Base-by-base conservation (phyloP, 2,797 vertebrate species). In the Hylomyscus alleni region DNA sequence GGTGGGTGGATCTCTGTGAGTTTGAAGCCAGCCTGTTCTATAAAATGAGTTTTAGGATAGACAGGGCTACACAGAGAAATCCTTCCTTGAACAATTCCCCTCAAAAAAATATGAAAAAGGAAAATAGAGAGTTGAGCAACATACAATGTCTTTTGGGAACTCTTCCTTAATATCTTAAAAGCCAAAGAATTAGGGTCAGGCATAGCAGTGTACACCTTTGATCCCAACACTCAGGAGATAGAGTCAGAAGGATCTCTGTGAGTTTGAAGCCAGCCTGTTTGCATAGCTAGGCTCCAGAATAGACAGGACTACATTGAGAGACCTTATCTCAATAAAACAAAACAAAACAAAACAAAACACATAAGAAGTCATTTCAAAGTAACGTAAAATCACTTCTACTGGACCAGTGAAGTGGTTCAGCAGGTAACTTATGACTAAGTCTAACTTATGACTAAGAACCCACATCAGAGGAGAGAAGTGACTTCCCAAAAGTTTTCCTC, bases 131-230 rank as follows among this genome's bases (percentile, higher is more conserved):
- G 34, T 67, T 91, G 62, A 72, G 40, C 77, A 90, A 76, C 12
- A 34, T 82, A 81, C 69, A 75, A 10, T 65, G 56, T 83, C 83
- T 93, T 90, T 94, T 94, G 34, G 94, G 58, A 37, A 86, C n/a
- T 50, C 26, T 65, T 81, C 54, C 47, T 75, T 81, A 37, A 2
- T 65, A 58, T 56, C 69, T 90, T 95, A 56, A 92, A 40, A 85
- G 47, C 9, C 34, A 3, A 84, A 47, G 19, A 47, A 65, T 15
- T 65, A 65, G 60, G 17, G 29, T 22, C 14, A 40, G 83, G 31
- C 29, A 44, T 17, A 15, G 58, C 40, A 3, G 4, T 9, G 0
- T 14, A 44, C 26, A 62, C 37, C 81, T 83, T 62, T 83, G 60
- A 62, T 62, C 24, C 24, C 37, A 62, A 26, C 4, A 44, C 81